Evolutionary conservation across 2,888 invertebrate species (phyloP), one percentile per base, ranked within the genome.

Genomic region (Tillus elongatus): DNA sequence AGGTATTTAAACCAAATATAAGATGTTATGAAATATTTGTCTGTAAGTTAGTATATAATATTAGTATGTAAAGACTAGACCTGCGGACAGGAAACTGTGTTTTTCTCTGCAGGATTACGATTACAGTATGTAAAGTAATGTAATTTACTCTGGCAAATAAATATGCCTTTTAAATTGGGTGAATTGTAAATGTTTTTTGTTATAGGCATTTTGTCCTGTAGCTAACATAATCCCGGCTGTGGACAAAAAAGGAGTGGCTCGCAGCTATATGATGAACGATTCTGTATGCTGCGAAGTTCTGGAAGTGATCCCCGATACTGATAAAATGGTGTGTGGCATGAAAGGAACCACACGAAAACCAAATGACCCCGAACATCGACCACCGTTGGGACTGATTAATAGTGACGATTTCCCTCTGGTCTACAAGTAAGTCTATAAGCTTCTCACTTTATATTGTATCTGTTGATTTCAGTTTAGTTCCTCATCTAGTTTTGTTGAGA

Each of bases 241-340:
- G 60, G 86, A 86, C 73, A 84, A 84, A 72, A 77, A 76, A 57
- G 81, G 79, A 63, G 73, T 81, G 44, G 75, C 78, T 63, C 79
- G 84, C 64, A 74, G 74, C 67, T 87, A 82, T 73, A 76, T 80
- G 67, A 75, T 77, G 67, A 83, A 83, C 71, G 88, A 89, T 70
- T 79, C 81, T 53, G 81, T 90, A 40, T 84, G 88, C 73, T 88
- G 88, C 66, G 88, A 88, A 72, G 82, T 89, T 35, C 73, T 88
- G 56, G 87, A 86, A 73, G 82, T 87, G 45, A 84, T 83, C 61
- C 80, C 84, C 31, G 87, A 88, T 64, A 80, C 83, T 36, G 87
- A 88, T 69, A 88, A 88, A 71, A 78, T 90, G 71, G 80, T 83
- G 53, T 78, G 85, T 64, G 86, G 87, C 64, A 86, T 89, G 85